Evolutionary conservation across 2,888 invertebrate genomes (phyloP).

Genomic region (Drosophila dives): DNA sequence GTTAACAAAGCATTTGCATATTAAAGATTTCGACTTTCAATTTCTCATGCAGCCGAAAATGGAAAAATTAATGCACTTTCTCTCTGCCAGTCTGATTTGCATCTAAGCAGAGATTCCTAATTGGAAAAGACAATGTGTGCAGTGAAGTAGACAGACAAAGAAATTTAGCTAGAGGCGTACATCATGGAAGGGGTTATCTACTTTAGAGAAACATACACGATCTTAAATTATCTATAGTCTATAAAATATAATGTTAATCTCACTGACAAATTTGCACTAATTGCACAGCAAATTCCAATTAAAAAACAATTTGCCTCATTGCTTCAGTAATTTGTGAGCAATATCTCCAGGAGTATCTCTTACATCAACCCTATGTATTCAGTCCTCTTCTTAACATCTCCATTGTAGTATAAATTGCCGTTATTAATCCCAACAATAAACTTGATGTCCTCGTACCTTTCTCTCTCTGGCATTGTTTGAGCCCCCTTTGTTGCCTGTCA

Average conservation of each 20-base stretch:
- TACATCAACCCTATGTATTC: neutral
- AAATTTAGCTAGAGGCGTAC: neutral
- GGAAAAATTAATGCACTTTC: slow-evolving; percentile 25
- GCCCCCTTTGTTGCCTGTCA: slow-evolving; percentile 38
- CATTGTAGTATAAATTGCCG: slow-evolving; percentile 10
- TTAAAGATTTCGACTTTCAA: slow-evolving; percentile 38
- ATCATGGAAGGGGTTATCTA: neutral
- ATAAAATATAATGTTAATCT: neutral
- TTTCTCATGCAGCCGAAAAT: slow-evolving; percentile 9
- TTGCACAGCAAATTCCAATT: neutral
- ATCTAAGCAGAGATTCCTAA: slow-evolving; percentile 29
- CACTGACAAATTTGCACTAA: neutral
- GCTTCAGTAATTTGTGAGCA: neutral
- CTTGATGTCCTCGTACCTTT: neutral
- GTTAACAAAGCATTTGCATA: slow-evolving; percentile 17
- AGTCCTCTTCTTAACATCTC: slow-evolving; percentile 14
- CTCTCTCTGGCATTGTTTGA: slow-evolving; percentile 1
- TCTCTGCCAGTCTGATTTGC: slow-evolving; percentile 48
- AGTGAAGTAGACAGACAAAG: neutral
- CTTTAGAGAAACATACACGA: neutral
- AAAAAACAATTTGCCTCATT: neutral
- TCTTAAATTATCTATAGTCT: neutral
- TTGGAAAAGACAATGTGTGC: neutral
- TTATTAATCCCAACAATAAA: slow-evolving; percentile 24
- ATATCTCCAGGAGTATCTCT: neutral